phyloP scores from a whole-genome alignment of 2,888 invertebrate species.

The Lasioglossum pauxillum region DNA sequence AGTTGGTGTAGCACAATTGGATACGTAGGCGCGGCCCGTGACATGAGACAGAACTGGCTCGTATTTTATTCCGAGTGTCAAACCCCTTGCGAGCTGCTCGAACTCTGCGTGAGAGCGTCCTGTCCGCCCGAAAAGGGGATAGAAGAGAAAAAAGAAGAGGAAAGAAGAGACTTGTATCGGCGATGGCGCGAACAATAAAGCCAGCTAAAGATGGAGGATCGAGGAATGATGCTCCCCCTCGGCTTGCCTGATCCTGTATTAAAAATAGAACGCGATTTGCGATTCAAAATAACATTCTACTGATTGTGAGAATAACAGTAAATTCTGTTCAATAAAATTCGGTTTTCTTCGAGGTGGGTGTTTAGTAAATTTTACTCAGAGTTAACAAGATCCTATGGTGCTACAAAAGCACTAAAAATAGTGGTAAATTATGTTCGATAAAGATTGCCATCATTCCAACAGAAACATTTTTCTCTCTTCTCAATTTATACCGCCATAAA shows the following conservation, averaged over 20 bases:
- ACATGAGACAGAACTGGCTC: constrained; percentile 76
- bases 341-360: too few species aligned
- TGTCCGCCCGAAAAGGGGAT: constrained; percentile 33
- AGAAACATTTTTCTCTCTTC: neutral
- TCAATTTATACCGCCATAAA: neutral
- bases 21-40: constrained; percentile 73
- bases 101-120: constrained; percentile 72
- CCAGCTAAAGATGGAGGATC: constrained; percentile 40
- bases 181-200: constrained; percentile 58
- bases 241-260: neutral
- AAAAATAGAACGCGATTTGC: constrained; percentile 18
- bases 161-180: constrained; percentile 35
- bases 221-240: constrained; percentile 14
- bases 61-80: constrained; percentile 76
- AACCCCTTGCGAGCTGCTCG: constrained; percentile 65
- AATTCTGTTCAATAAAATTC: too few species aligned
- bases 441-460: neutral
- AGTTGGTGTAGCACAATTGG: constrained; percentile 39
- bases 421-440: neutral
- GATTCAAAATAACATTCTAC: neutral
- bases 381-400: neutral
- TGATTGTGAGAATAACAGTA: neutral
- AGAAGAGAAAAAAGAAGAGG: constrained; percentile 40
- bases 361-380: neutral
- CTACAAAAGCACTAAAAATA: neutral